A percentile compares a stretch with the other conserved stretches of the same genome.
Evolutionary conservation across 2,797 vertebrate genomes (phyloP).

Genomic region (Balearica regulorum): DNA sequence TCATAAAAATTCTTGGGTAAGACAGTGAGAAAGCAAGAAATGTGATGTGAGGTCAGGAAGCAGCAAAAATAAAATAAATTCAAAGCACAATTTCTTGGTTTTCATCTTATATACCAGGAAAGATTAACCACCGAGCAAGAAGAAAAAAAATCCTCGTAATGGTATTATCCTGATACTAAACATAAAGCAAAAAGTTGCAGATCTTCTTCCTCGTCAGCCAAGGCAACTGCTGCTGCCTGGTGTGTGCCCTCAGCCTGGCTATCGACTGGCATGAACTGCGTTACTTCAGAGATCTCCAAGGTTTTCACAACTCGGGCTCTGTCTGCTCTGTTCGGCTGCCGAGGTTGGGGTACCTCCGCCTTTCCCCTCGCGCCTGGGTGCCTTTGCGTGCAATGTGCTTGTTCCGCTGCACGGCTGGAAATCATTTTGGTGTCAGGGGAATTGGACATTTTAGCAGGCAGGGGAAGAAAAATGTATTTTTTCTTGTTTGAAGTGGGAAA

Average conservation of each 20-base stretch:
- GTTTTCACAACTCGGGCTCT: not conserved
- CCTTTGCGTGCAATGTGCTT: not conserved
- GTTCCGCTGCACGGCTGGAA: not conserved
- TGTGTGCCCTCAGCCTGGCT: not conserved
- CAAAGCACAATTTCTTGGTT: not conserved
- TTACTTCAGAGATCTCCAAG: not conserved
- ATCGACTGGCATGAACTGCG: not conserved
- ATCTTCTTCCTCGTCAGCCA: not conserved
- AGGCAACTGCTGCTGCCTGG: not conserved
- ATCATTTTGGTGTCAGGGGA: not conserved
- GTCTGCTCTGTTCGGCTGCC: fast-evolving
- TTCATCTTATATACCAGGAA: not conserved
- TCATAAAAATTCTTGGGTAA: not conserved
- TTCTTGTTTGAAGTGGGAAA: not conserved
- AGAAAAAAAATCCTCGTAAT: not conserved
- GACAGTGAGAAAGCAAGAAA: not conserved
- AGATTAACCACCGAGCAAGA: not conserved
- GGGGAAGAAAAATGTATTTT: not conserved
- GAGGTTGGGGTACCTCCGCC: not conserved
- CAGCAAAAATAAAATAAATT: not conserved
- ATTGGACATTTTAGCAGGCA: not conserved
- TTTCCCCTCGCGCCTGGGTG: fast-evolving
- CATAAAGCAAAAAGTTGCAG: not conserved
- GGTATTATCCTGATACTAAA: not conserved
- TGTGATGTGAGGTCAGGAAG: not conserved